Percentiles rank a stretch among this genome's conserved stretches.
Conservation (phyloP, 2,113 vertebrate genomes). For the Pontoporia blainvillei region DNA sequence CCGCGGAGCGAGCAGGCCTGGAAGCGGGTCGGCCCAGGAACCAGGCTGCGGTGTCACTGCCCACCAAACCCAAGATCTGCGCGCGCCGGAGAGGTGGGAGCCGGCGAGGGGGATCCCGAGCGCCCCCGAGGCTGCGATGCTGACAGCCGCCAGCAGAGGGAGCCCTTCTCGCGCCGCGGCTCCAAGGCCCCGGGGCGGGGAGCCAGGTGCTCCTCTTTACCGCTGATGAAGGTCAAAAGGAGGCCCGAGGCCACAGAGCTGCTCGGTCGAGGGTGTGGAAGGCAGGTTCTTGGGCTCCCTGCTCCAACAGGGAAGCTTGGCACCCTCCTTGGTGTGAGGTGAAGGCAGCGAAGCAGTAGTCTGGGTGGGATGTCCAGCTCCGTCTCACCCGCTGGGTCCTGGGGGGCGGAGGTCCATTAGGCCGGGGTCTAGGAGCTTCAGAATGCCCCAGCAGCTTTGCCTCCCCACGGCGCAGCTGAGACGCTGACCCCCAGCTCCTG, state of each 20-base stretch:
- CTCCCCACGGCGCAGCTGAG: neutral
- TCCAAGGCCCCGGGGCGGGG: neutral
- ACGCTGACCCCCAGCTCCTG: no score
- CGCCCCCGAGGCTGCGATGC: neutral
- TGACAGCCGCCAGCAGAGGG: neutral
- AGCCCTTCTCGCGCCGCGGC: neutral
- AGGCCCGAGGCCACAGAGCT: neutral
- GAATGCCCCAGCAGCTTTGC: neutral
- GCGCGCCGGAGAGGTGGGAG: no score
- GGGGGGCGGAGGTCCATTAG: no score
- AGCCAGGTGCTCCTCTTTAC: neutral
- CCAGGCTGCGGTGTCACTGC: neutral
- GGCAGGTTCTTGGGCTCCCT: no score
- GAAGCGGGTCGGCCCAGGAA: neutral
- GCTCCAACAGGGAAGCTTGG: neutral
- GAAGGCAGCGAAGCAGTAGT: neutral
- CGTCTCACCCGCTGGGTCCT: rapidly evolving
- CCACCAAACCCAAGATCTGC: no score
- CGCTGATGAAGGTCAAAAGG: neutral
- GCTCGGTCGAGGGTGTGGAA: neutral
- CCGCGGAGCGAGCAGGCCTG: neutral
- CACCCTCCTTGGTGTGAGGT: neutral
- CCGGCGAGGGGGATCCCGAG: neutral
- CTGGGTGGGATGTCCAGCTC: neutral
- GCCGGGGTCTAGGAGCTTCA: neutral